A percentile compares a stretch with the other conserved stretches of the same genome.
phyloP scores from a whole-genome alignment of 2,113 vertebrate genomes.

The Prionailurus viverrinus region DNA sequence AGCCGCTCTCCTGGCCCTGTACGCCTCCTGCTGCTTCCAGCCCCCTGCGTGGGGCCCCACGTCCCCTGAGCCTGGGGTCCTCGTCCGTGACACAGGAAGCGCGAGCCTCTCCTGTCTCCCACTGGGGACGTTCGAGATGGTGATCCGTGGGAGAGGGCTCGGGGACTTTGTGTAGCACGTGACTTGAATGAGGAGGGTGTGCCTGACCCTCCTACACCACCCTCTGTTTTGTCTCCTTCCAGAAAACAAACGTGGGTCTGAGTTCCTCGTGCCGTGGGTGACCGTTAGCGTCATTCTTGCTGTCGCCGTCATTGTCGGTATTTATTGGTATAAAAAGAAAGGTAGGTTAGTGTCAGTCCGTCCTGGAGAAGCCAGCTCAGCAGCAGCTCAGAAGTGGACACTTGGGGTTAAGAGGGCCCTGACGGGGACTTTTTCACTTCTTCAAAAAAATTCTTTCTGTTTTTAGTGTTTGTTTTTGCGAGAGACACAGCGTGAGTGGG shows the following conservation, averaged over 20 bases:
- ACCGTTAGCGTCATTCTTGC: accelerated
- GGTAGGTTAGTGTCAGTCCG: neutral
- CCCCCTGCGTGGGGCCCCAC: neutral
- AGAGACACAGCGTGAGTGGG: no score
- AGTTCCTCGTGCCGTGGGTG: accelerated
- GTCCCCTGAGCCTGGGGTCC: neutral
- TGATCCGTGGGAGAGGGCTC: accelerated
- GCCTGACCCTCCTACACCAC: accelerated
- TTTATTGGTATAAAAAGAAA: accelerated
- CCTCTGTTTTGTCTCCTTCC: neutral
- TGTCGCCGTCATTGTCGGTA: accelerated
- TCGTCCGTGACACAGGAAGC: neutral
- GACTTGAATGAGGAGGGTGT: accelerated
- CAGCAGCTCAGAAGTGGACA: neutral
- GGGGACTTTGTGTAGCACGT: accelerated
- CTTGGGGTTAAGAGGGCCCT: accelerated
- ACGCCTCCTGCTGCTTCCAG: neutral
- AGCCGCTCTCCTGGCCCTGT: no score
- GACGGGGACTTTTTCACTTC: accelerated
- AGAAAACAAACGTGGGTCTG: neutral
- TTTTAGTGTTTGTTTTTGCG: no score
- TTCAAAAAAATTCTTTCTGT: no score
- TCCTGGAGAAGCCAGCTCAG: no score
- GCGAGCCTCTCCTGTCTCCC: neutral
- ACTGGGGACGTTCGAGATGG: accelerated